Percentiles rank a stretch among this genome's conserved stretches.
These are phyloP conservation scores for Lepidurus arcticus DNA, from an alignment of 1,140 invertebrate genomes.

Conservation along the genomic window DNA sequence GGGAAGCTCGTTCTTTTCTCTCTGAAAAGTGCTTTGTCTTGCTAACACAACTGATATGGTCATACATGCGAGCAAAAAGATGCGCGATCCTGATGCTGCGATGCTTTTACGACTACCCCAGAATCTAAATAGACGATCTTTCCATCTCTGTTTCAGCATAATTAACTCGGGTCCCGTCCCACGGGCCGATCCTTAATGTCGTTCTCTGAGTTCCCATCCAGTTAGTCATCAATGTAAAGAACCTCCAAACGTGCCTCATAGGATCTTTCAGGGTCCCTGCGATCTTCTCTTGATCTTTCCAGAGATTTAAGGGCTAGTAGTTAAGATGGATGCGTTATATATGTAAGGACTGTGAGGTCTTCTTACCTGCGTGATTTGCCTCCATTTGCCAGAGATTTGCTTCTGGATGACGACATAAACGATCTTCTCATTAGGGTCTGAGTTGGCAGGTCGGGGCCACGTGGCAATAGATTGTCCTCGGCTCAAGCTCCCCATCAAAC, in stretches of 20 bases:
- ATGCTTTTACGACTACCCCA: background rate
- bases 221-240: no score
- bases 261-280: no score
- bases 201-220: no score
- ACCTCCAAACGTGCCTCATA: no score
- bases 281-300: no score
- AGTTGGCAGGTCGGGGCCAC: slow-evolving; percentile 53
- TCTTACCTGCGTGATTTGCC: slow-evolving; percentile 50
- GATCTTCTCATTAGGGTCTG: slow-evolving; percentile 45
- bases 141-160: background rate
- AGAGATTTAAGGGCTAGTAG: no score
- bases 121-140: background rate
- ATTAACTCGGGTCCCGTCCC: background rate
- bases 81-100: background rate
- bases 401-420: slow-evolving; percentile 63
- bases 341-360: background rate
- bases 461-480: slow-evolving; percentile 48
- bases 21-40: background rate
- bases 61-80: background rate
- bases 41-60: background rate
- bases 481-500: background rate
- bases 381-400: slow-evolving; percentile 51
- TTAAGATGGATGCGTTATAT: background rate
- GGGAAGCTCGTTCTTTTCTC: background rate
- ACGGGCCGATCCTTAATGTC: no score